Base-by-base conservation (phyloP, 2,888 invertebrate genomes). In the Hipparchia sbordonii region DNA sequence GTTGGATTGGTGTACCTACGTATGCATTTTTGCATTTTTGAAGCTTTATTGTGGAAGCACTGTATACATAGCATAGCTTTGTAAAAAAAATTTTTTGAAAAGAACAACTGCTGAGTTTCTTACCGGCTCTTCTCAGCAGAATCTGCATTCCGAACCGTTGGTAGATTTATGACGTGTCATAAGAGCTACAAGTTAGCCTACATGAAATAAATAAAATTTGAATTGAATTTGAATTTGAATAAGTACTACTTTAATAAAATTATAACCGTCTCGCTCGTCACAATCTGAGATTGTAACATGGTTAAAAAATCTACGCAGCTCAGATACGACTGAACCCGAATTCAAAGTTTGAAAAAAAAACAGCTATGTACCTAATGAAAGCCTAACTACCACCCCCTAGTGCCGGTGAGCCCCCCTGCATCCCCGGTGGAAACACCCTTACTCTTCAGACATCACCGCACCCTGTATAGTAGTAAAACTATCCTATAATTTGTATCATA, bases 311-410 rank as follows among this genome's bases (percentile, higher is more conserved):
- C 71, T 71, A 72, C 52, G 54, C 69, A 59, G 57, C 39, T 23
- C n/a, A 57, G 33, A 10, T 69, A 70, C 63, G 57, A 54, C 56
- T 67, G 74, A 72, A 70, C 74, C 71, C 71, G 72, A 76, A 76
- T 74, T 72, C 67, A 69, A 71, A 71, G 74, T 74, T 76, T 76
- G 67, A 76, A 77, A 74, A 76, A 76, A 75, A 48, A 48, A 75
- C 73, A 73, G 69, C 75, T 72, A 74, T 76, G 73, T 72, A n/a
- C n/a, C n/a, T n/a, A 77, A 77, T 76, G 76, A 73, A 76, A 74
- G 77, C 77, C 73, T 78, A 78, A 78, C 77, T 77, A 77, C 77
- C 77, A 77, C 77, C 77, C 76, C 72, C 73, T 48, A 71, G 72
- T 71, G 74, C 69, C 68, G 69, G 72, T 66, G 74, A 39, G 54